A percentile compares a stretch with the other conserved stretches of the same genome.
These are phyloP conservation scores for Drosophila nebulosa DNA, from an alignment of 1,140 invertebrate genomes.

Conservation along the genomic window DNA sequence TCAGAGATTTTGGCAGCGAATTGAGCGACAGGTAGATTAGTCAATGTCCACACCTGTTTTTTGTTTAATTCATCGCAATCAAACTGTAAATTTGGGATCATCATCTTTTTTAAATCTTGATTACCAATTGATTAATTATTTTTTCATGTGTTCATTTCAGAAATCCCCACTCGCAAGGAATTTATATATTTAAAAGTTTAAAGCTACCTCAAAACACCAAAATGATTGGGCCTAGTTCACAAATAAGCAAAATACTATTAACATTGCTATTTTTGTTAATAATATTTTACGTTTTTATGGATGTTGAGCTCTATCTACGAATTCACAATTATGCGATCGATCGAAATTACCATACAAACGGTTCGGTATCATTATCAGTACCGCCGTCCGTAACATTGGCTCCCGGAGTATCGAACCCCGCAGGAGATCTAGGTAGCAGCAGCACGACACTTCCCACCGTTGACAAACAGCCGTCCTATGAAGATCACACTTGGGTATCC, in stretches of 20 bases:
- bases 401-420: conserved; percentile 18
- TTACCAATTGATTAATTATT: neutral
- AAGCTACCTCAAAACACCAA: conserved; percentile 69
- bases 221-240: conserved; percentile 84
- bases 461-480: conserved; percentile 79
- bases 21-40: too few species aligned
- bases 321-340: conserved; percentile 84
- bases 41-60: too few species aligned
- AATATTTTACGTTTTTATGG: conserved; percentile 84
- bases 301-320: conserved; percentile 83
- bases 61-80: too few species aligned
- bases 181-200: conserved; percentile 40
- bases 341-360: conserved; percentile 72
- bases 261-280: conserved; percentile 82
- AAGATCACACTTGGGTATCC: conserved; percentile 83
- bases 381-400: conserved; percentile 1
- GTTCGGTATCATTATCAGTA: conserved; percentile 14
- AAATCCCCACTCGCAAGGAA: conserved; percentile 31
- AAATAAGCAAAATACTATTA: conserved; percentile 83
- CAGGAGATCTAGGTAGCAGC: conserved; percentile 22
- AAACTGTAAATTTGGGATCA: neutral
- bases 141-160: conserved; percentile 30
- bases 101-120: neutral
- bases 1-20: too few species aligned
- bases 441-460: conserved; percentile 51